phyloP scores from a whole-genome alignment of 2,888 invertebrate species.

The Sericinus montela region DNA sequence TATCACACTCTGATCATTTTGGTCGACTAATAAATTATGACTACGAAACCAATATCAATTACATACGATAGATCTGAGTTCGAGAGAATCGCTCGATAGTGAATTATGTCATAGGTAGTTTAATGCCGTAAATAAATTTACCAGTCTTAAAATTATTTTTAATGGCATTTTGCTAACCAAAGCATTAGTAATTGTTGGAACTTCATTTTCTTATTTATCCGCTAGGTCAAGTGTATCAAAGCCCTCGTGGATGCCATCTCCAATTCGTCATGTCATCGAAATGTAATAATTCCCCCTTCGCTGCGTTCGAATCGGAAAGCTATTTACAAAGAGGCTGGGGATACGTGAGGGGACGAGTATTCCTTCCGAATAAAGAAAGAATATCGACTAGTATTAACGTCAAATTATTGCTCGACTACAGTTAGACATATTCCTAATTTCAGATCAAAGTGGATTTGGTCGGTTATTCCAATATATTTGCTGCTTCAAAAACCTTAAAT shows the following conservation, averaged over 20 bases:
- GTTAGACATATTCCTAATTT: slow-evolving; percentile 29
- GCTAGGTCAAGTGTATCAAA: slow-evolving; percentile 45
- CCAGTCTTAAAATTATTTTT: no score
- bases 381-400: slow-evolving; percentile 46
- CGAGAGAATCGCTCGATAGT: no score
- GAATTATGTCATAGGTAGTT: no score
- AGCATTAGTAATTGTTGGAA: not conserved
- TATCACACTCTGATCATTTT: no score
- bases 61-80: no score
- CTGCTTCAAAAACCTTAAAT: no score
- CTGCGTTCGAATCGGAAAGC: slow-evolving; percentile 51
- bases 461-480: no score
- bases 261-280: slow-evolving; percentile 75
- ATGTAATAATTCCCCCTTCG: slow-evolving; percentile 67
- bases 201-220: slow-evolving; percentile 9
- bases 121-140: no score
- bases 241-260: slow-evolving; percentile 50
- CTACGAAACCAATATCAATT: no score
- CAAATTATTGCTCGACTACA: slow-evolving; percentile 39
- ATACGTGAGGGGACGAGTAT: slow-evolving; percentile 37
- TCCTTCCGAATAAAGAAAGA: slow-evolving; percentile 45
- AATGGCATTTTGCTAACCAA: no score
- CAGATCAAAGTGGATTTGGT: no score
- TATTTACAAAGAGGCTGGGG: slow-evolving; percentile 63
- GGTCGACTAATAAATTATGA: no score